A percentile compares a stretch with the other conserved stretches of the same genome.
phyloP scores from a whole-genome alignment of 2,113 vertebrate species.

The Equus quagga region DNA sequence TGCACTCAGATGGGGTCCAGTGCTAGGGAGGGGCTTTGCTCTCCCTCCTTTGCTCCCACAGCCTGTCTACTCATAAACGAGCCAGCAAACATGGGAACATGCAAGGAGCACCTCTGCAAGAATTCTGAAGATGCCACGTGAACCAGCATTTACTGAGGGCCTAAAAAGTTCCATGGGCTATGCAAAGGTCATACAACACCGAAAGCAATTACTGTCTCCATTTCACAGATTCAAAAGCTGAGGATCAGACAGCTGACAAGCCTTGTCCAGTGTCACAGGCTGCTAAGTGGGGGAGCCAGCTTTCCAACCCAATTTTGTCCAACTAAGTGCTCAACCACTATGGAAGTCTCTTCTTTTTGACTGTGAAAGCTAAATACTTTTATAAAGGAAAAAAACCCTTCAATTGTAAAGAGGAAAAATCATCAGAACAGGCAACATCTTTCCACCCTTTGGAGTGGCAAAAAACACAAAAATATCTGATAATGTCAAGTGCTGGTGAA shows the following conservation, averaged over 20 bases:
- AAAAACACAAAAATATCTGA: not conserved
- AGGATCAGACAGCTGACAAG: not conserved
- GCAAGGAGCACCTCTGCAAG: not conserved
- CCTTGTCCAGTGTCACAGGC: not conserved
- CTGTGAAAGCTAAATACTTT: not conserved
- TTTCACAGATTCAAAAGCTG: not conserved
- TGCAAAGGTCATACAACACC: fast-evolving
- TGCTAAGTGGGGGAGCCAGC: not conserved
- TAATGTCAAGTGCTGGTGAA: not conserved
- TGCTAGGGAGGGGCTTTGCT: not conserved
- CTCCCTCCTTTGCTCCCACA: not conserved
- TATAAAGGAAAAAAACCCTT: not conserved
- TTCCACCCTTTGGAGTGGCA: not conserved
- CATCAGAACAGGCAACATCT: not conserved
- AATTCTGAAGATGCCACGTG: not conserved
- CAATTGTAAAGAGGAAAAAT: not conserved
- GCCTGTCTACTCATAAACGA: not conserved
- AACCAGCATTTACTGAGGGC: not conserved
- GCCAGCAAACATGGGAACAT: not conserved
- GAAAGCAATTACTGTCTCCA: not conserved
- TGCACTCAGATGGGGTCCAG: not conserved
- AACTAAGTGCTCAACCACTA: not conserved
- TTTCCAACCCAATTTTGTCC: not conserved
- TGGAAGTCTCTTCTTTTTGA: not conserved
- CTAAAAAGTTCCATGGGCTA: not conserved